A percentile compares a stretch with the other conserved stretches of the same genome.
Conservation (phyloP, 2,113 vertebrate genomes). For the Pandion haliaetus region DNA sequence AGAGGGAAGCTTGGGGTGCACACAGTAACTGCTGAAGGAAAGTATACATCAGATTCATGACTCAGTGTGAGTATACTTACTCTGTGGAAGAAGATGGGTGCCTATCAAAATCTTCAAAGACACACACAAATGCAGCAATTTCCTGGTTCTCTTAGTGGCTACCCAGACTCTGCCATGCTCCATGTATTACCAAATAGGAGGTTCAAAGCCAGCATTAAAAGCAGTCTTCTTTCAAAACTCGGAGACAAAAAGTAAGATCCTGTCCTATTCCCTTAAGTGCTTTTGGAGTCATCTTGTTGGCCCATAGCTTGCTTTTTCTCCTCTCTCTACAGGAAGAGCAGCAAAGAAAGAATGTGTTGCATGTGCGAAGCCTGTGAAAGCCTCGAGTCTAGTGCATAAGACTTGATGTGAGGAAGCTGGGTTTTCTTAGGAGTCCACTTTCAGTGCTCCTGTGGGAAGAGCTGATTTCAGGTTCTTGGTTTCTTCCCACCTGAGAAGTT, state of each 20-base stretch:
- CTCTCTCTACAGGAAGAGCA: not conserved
- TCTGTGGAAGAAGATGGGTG: not conserved
- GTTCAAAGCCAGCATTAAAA: not conserved
- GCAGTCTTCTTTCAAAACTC: not conserved
- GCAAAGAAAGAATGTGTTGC: not conserved
- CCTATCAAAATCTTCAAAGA: not conserved
- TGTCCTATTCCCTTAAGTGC: not conserved
- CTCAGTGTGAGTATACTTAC: not conserved
- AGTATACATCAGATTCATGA: not conserved
- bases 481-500: not conserved
- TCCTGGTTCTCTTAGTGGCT: not conserved
- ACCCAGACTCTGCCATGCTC: not conserved
- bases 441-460: not conserved
- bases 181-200: not conserved
- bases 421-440: not conserved
- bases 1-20: not conserved
- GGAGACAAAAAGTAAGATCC: not conserved
- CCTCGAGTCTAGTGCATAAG: fast-evolving
- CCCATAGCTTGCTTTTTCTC: not conserved
- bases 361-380: not conserved
- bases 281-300: not conserved
- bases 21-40: not conserved
- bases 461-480: not conserved
- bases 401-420: not conserved
- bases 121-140: not conserved